Evolutionary conservation across 2,888 invertebrate genomes (phyloP).

Genomic region (Nesidiocoris tenuis): DNA sequence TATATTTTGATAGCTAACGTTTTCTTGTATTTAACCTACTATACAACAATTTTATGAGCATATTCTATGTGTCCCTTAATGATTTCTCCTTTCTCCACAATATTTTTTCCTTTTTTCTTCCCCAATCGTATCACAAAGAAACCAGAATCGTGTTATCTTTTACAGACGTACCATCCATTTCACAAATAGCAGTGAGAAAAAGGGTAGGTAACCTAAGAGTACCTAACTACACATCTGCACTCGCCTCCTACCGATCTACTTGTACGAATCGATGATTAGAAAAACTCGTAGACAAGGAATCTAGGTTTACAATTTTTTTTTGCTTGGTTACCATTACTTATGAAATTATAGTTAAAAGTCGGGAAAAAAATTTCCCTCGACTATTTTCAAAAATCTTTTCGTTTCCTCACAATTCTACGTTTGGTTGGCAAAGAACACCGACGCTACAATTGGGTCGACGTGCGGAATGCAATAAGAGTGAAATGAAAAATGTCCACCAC

Average conservation of each 20-base stretch:
- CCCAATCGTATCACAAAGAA: slow-evolving; percentile 16
- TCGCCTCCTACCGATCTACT: background rate
- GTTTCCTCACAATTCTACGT: background rate
- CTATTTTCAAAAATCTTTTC: too few species aligned
- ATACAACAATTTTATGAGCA: slow-evolving; percentile 41
- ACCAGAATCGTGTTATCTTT: slow-evolving; percentile 5
- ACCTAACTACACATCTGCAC: background rate
- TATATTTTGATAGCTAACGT: slow-evolving; percentile 36
- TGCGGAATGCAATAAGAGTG: too few species aligned
- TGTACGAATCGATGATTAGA: slow-evolving; percentile 22
- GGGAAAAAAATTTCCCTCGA: too few species aligned
- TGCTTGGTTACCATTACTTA: background rate
- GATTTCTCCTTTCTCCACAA: background rate
- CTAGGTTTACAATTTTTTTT: background rate
- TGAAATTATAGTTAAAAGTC: background rate
- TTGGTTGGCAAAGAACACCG: background rate
- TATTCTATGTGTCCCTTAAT: slow-evolving; percentile 36
- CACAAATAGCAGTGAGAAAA: background rate
- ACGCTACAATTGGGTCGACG: background rate
- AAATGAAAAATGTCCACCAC: too few species aligned
- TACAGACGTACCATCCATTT: background rate
- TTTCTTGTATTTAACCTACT: slow-evolving; percentile 28
- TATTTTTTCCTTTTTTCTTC: slow-evolving; percentile 5
- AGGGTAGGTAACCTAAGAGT: background rate
- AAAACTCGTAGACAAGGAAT: slow-evolving; percentile 7